Evolutionary conservation across 1,140 invertebrate species (phyloP), one percentile per base, ranked within the genome.

Genomic region (Drosophila orosa): DNA sequence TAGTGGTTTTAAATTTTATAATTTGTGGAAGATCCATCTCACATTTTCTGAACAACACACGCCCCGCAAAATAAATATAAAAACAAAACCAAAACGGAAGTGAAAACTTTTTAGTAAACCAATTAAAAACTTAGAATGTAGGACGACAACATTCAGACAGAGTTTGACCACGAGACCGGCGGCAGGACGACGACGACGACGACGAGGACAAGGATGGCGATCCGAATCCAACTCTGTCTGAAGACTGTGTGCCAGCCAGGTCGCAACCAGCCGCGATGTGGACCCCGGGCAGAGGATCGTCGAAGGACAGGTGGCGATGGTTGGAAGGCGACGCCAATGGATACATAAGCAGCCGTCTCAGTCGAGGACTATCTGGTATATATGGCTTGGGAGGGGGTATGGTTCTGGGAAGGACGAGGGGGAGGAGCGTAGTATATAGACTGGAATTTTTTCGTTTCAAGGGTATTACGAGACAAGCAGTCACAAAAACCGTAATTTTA

Each of bases 201-300:
- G 56, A 59, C 45, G 74, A 63, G 63, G 63, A 73, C 33, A 63
- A 59, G 61, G 76, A 59, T 59, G 75, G 66, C 73, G 86, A 91
- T 81, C 83, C 86, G 90, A 76, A 77, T 66, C 72, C 74, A 87
- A 91, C 90, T 91, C 90, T 91, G 85, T 87, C 90, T 84, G 91
- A 91, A 87, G 85, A 91, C 90, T 91, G 91, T 90, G 83, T 87
- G 77, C 66, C 72, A 62, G 65, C 35, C 60, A 60, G 60, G 52
- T 52, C 58, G 27, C 29, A 37, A 24, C 31, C 57, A 66, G 48
- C 40, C 17, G 22, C 58, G 58, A 48, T 40, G 78, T 65, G 65
- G 73, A 87, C 72, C 84, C 50, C 60, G 40, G 31, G 24, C 50
- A 29, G 78, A 90, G 75, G 85, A 90, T 90, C 84, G 68, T 57